Evolutionary conservation across 2,113 vertebrate genomes (phyloP), one percentile per base, ranked within the genome.

Genomic region (Rhinopithecus roxellana): DNA sequence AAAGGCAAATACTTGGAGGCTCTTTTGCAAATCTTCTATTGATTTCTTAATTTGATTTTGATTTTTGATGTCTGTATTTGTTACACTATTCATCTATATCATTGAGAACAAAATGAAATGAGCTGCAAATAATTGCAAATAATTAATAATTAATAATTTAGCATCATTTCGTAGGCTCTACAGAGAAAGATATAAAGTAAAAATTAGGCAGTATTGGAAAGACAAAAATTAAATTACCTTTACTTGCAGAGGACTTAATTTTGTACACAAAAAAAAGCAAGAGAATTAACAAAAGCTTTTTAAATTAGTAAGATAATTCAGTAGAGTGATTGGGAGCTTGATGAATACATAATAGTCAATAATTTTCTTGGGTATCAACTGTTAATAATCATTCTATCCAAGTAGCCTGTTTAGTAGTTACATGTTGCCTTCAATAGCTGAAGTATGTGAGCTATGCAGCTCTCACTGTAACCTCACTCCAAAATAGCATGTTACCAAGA

Each of bases 231-330:
- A 61, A 87, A 72, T 89, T 67, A 82, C 61, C 52, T 35, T 64
- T 67, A 48, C 9, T 57, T 94, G 9, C 20, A 89, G 4, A 80
- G 84, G 38, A 85, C 57, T 89, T 96, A 92, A 85, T 81, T 92
- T 80, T 69, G 35, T 40, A 85, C 27, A 8, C 38, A 75, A 43
- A 64, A 40, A 40, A 69, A 97, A 78, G 38, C 35, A 61, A 77
- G 30, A 81, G 40, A 75, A 81, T 57, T 48, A 93, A 88, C 61
- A 74, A 94, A 80, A n/a, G 57, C 20, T 89, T 94, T 84, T 45
- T 75, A 97, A 94, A 85, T 67, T 89, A 90, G 23, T 32, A 64
- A 79, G 59, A 55, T 83, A 95, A 95, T 27, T 90, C 79, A 82
- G 35, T 81, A 86, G 80, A 81, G 59, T 85, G 43, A 52, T 2